Base-by-base conservation (phyloP, 2,797 vertebrate genomes). In the Spinus pinus region DNA sequence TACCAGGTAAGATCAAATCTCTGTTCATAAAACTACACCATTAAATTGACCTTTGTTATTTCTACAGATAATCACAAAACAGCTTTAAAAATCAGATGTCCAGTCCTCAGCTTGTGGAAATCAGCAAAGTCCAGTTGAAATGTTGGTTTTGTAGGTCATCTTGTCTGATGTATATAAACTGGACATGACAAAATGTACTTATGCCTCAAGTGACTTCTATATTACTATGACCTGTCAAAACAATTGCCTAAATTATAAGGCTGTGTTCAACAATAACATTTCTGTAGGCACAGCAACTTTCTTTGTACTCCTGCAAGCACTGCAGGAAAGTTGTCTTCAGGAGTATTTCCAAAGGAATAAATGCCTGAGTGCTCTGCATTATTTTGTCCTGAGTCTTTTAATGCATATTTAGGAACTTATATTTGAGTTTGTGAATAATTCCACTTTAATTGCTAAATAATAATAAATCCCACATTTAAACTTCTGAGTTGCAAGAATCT, bases 171-270 rank as follows among this genome's bases (percentile, higher is more conserved):
- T 71, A 33, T 66, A 72, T 57, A 62, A 95, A 95, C 74, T 84
- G 90, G 82, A 94, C 85, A 79, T 62, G 70, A 62, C 54, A 88
- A 95, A 95, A 95, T 73, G 47, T 80, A 95, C 49, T 80, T 77
- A 44, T 74, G 80, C 73, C 50, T 95, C 69, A 90, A 81, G 80
- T 93, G 73, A 90, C 77, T 84, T 81, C 39, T 50, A 25, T 67
- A 81, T 94, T 92, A 86, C 74, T 67, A 61, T 81, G 69, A 30
- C 50, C 75, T 88, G 85, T 81, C 89, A 96, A 81, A 95, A 83
- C 65, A 81, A 73, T 92, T 81, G 62, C 62, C 75, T 90, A 39
- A 86, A 79, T 24, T 77, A 33, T 41, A 81, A 65, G 47, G 8
- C 41, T 81, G 31, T 72, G 60, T 85, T 89, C 67, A 89, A 84